Percentiles rank a stretch among this genome's conserved stretches.
Evolutionary conservation across 2,113 vertebrate species (phyloP).

Genomic region (Phaethon lepturus): DNA sequence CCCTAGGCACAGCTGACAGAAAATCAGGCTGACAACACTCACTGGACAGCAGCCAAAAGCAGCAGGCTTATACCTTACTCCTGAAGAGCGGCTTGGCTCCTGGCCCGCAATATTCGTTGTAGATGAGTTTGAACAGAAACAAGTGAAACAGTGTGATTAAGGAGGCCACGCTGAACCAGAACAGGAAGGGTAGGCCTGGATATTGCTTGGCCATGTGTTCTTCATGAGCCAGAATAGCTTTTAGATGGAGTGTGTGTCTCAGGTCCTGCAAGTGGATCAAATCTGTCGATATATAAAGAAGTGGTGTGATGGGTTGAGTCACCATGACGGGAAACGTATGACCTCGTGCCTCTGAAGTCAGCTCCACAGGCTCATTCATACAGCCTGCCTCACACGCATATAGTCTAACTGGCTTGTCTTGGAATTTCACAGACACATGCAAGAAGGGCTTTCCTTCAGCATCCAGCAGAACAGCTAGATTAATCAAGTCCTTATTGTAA

Average conservation of each 20-base stretch:
- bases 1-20: neutral
- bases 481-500: slow-evolving; percentile 92
- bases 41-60: neutral
- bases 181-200: slow-evolving; percentile 94
- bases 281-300: slow-evolving; percentile 96
- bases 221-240: slow-evolving; percentile 94
- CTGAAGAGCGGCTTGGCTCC: slow-evolving; percentile 97
- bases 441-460: slow-evolving; percentile 89
- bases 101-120: slow-evolving; percentile 97
- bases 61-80: slow-evolving; percentile 89
- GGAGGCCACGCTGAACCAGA: slow-evolving; percentile 99
- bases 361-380: slow-evolving; percentile 92
- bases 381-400: slow-evolving; percentile 96
- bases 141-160: slow-evolving; percentile 97
- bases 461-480: slow-evolving; percentile 89
- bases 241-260: slow-evolving; percentile 94
- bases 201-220: slow-evolving; percentile 98
- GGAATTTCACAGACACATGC: slow-evolving; percentile 89
- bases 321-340: slow-evolving; percentile 94
- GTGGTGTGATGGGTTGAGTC: slow-evolving; percentile 92
- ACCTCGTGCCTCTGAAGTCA: slow-evolving; percentile 87
- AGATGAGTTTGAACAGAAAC: slow-evolving; percentile 99
- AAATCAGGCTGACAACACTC: neutral
- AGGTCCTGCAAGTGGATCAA: slow-evolving; percentile 93
- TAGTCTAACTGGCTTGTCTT: slow-evolving; percentile 87